A percentile compares a stretch with the other conserved stretches of the same genome.
Evolutionary conservation across 1,140 invertebrate species (phyloP).

Genomic region (Linepithema humile): DNA sequence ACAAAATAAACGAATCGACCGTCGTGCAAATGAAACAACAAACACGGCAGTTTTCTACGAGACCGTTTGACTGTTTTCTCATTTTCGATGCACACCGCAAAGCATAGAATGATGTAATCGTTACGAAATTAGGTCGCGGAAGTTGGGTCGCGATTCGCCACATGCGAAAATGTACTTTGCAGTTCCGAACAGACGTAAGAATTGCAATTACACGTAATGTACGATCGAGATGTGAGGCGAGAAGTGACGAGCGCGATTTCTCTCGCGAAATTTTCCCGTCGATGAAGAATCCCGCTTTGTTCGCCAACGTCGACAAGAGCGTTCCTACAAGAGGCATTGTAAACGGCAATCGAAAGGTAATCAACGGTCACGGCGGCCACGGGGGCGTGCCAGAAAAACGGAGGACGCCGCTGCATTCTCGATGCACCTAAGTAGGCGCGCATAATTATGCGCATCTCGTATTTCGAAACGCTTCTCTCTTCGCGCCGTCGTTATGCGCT

Average conservation of each 20-base stretch:
- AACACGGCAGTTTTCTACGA: not conserved
- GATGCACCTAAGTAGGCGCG: conserved; percentile 72
- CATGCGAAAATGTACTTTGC: conserved; percentile 24
- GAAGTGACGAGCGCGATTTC: conserved; percentile 13
- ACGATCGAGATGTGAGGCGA: conserved; percentile 5
- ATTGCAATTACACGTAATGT: conserved; percentile 13
- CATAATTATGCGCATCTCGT: conserved; percentile 73
- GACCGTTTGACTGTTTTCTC: not conserved
- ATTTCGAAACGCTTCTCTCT: conserved; percentile 66
- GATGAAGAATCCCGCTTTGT: conserved; percentile 26
- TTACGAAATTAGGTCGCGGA: conserved; percentile 20
- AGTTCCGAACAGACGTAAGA: not conserved
- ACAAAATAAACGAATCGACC: too few species aligned
- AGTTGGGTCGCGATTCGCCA: conserved; percentile 8
- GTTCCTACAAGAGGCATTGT: conserved; percentile 7
- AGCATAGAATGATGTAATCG: conserved; percentile 39
- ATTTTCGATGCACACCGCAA: conserved; percentile 35
- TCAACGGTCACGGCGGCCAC: not conserved
- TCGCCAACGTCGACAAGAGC: not conserved
- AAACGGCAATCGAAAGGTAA: conserved; percentile 62
- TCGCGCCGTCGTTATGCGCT: conserved; percentile 44
- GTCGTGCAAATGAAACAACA: not conserved
- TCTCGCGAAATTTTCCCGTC: conserved; percentile 19
- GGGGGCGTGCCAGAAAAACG: conserved; percentile 70
- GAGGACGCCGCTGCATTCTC: conserved; percentile 64